Evolutionary conservation across 2,113 vertebrate genomes (phyloP).

Genomic region (Sminthopsis crassicaudata): DNA sequence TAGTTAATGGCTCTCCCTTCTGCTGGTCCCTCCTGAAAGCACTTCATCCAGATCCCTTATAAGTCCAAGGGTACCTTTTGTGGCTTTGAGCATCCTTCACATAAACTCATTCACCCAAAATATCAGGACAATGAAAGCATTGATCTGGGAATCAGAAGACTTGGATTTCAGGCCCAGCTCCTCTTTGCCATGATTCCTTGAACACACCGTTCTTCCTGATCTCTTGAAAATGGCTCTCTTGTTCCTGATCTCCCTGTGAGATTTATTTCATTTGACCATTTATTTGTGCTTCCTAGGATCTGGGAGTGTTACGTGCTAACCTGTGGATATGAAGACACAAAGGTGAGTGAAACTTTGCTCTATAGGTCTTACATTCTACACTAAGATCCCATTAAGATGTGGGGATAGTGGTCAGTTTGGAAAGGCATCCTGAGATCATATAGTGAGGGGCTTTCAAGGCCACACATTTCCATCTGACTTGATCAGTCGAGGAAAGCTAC

Average conservation of each 20-base stretch:
- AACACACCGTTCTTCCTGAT: background rate
- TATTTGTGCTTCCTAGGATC: no score
- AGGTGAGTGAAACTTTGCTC: background rate
- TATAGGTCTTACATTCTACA: background rate
- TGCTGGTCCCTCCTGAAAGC: background rate
- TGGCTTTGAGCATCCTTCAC: background rate
- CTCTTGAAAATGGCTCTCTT: background rate
- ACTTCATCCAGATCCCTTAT: background rate
- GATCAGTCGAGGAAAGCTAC: no score
- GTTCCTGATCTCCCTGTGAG: background rate
- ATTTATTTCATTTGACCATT: background rate
- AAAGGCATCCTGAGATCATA: background rate
- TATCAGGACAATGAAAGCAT: background rate
- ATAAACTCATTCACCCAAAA: background rate
- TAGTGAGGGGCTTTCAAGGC: no score
- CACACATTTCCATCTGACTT: no score
- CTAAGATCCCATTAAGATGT: background rate
- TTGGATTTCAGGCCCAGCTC: background rate
- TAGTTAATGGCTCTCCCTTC: background rate
- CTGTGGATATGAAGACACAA: background rate
- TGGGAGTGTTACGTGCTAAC: background rate
- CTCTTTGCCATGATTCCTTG: background rate
- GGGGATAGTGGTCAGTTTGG: background rate
- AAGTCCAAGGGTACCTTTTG: background rate
- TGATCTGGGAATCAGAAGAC: background rate